Conservation (phyloP, 2,888 invertebrate genomes). For the Ferrisia virgata region DNA sequence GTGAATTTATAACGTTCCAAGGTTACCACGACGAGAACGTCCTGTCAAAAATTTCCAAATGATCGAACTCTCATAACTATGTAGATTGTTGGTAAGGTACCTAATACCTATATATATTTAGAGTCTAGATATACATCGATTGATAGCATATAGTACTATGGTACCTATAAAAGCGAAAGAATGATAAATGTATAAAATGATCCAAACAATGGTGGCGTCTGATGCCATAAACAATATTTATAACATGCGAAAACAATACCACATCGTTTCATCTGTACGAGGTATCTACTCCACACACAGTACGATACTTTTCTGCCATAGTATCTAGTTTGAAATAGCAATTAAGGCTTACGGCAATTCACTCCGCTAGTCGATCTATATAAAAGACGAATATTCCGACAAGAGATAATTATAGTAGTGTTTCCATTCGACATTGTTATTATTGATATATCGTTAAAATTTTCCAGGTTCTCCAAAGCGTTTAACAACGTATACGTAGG, state of each 20-base stretch:
- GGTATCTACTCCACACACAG: background rate
- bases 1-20: slow-evolving; percentile 2
- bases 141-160: no score
- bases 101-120: background rate
- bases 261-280: background rate
- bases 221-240: slow-evolving; percentile 25
- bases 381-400: slow-evolving; percentile 20
- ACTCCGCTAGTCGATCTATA: background rate
- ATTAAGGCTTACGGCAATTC: slow-evolving; percentile 15
- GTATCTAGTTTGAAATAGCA: background rate
- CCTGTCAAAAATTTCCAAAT: slow-evolving; percentile 16
- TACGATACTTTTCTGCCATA: background rate
- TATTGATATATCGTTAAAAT: slow-evolving; percentile 30
- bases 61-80: no score
- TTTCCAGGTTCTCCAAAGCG: background rate
- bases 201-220: slow-evolving; percentile 21
- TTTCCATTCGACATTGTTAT: slow-evolving; percentile 15
- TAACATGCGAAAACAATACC: slow-evolving; percentile 19
- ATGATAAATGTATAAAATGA: slow-evolving; percentile 26
- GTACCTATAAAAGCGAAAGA: background rate
- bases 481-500: background rate
- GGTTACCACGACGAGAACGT: background rate
- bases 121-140: background rate
- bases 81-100: no score
- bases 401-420: slow-evolving; percentile 18